Evolutionary conservation across 1,140 invertebrate genomes (phyloP).

Genomic region (Drosophila willistoni): DNA sequence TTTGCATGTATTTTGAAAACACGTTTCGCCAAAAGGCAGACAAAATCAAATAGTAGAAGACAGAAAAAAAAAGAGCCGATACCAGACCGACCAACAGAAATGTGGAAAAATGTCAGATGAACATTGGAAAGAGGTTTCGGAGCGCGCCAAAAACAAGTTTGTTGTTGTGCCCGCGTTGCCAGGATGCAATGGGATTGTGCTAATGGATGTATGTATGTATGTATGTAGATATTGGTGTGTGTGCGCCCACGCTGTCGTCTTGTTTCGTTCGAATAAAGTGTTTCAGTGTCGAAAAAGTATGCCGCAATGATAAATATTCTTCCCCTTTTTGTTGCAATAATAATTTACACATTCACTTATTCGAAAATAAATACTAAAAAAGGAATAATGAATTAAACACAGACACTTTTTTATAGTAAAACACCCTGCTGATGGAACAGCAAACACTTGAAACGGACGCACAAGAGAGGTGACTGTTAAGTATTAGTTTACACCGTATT

Average conservation of each 20-base stretch:
- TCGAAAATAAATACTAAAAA: no score
- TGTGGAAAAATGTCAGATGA: conserved; percentile 47
- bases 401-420: no score
- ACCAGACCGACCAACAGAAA: conserved; percentile 12
- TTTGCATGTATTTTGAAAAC: conserved; percentile 8
- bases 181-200: conserved; percentile 12
- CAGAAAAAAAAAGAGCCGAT: conserved; percentile 17
- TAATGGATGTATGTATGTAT: not conserved
- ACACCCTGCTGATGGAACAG: no score
- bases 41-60: conserved; percentile 10
- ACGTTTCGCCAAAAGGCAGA: conserved; percentile 4
- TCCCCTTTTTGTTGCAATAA: no score
- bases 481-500: no score
- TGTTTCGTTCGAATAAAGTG: not conserved
- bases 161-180: not conserved
- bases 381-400: no score
- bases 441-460: no score
- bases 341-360: no score
- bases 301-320: no score
- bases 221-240: conserved; percentile 16
- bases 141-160: conserved; percentile 74
- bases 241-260: conserved; percentile 45
- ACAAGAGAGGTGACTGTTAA: no score
- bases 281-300: no score
- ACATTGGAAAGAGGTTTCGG: conserved; percentile 29